These are phyloP conservation scores for Beaufortia kweichowensis DNA, from an alignment of 2,113 vertebrate species.

Conservation along the genomic window DNA sequence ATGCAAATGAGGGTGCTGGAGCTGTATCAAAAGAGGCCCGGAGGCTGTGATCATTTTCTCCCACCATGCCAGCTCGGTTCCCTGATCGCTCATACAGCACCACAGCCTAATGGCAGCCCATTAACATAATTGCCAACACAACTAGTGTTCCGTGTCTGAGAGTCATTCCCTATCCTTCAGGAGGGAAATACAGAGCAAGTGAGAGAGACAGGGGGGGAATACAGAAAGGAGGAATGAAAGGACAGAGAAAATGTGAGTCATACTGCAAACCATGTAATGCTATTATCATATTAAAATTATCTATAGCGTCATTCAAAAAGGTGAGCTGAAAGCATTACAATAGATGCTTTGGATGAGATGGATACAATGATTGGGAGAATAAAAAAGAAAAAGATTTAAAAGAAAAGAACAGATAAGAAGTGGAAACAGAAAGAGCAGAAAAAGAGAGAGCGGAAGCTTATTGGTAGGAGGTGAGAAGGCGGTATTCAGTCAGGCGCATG, in stretches of 20 bases:
- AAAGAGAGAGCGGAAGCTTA: slow-evolving; percentile 28
- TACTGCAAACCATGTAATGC: slow-evolving; percentile 19
- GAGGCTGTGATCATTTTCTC: slow-evolving; percentile 84
- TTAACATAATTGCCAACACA: slow-evolving; percentile 98
- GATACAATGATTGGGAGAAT: slow-evolving; percentile 64
- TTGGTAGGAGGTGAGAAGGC: slow-evolving; percentile 59
- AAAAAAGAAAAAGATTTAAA: not conserved
- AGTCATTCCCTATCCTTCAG: slow-evolving; percentile 85
- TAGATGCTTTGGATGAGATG: not conserved
- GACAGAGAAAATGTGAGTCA: slow-evolving; percentile 1
- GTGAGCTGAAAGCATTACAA: not conserved
- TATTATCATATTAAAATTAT: slow-evolving; percentile 23
- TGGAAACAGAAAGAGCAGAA: not conserved
- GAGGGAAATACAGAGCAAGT: slow-evolving; percentile 39
- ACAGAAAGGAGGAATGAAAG: slow-evolving; percentile 3
- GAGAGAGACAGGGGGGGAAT: not conserved
- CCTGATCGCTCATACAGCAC: slow-evolving; percentile 96
- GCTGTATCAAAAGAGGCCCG: slow-evolving; percentile 85
- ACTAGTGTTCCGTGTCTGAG: slow-evolving; percentile 95
- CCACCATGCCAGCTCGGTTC: slow-evolving; percentile 85
- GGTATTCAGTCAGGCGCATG: slow-evolving; percentile 69
- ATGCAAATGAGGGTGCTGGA: slow-evolving; percentile 81
- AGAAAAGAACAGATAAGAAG: not conserved
- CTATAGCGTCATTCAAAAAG: not conserved
- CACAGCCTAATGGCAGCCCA: slow-evolving; percentile 97